Evolutionary conservation across 1,140 invertebrate genomes (phyloP).

Genomic region (Sarcophaga peregrina): DNA sequence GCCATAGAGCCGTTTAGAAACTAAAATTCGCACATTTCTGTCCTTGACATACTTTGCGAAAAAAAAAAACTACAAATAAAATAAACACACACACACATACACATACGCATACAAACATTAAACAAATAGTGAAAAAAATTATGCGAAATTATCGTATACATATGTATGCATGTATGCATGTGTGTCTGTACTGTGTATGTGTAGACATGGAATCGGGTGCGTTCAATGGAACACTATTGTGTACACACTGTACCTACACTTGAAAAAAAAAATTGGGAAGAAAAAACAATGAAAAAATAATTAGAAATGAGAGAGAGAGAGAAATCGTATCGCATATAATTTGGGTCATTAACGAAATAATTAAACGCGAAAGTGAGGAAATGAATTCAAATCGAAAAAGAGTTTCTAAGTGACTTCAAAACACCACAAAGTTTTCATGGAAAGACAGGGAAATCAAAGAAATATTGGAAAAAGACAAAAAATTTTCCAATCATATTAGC

Average conservation of each 20-base stretch:
- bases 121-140: slow-evolving; percentile 41
- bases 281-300: too few species aligned
- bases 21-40: slow-evolving; percentile 65
- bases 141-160: background rate
- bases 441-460: too few species aligned
- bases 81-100: background rate
- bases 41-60: slow-evolving; percentile 65
- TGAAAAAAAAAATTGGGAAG: background rate
- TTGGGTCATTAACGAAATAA: too few species aligned
- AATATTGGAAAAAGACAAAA: too few species aligned
- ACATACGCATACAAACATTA: background rate
- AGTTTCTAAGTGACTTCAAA: too few species aligned
- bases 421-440: too few species aligned
- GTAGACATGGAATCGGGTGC: slow-evolving; percentile 8
- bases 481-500: too few species aligned
- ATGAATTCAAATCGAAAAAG: too few species aligned
- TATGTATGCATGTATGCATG: background rate
- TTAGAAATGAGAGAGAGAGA: too few species aligned
- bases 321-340: too few species aligned
- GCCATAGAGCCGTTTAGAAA: background rate
- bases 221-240: slow-evolving; percentile 23
- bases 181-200: too few species aligned
- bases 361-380: too few species aligned
- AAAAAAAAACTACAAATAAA: slow-evolving; percentile 17
- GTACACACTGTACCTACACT: background rate